These are phyloP conservation scores for Corythucha ciliata DNA, from an alignment of 2,888 invertebrate species.

Conservation along the genomic window DNA sequence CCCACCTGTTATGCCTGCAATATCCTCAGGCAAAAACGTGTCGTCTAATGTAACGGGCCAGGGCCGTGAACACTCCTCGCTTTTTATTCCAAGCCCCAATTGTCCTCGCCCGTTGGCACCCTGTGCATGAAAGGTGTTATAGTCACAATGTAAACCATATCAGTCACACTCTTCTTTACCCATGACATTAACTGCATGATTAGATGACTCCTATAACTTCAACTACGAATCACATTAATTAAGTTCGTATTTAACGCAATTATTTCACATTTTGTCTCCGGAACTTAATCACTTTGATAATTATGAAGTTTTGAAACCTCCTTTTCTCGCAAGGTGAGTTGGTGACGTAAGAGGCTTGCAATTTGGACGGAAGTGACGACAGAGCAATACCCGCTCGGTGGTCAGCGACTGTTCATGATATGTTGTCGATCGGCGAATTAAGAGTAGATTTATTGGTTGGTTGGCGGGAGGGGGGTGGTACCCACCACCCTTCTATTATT, in stretches of 20 bases:
- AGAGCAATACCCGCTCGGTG: too few relatives aligned
- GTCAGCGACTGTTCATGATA: too few relatives aligned
- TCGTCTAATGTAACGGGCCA: conserved; percentile 41
- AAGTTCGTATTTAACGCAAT: background rate
- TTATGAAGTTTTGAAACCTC: background rate
- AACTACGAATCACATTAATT: background rate
- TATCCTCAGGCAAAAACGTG: conserved; percentile 41
- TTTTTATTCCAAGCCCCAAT: conserved; percentile 56
- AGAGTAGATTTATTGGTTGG: too few relatives aligned
- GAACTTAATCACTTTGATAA: conserved; percentile 1
- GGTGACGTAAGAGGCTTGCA: too few relatives aligned
- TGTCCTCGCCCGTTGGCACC: conserved; percentile 80
- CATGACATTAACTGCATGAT: background rate
- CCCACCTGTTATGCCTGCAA: conserved; percentile 60
- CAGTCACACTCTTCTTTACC: background rate
- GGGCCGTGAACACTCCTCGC: conserved; percentile 55
- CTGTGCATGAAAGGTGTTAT: too few relatives aligned
- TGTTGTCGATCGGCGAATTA: too few relatives aligned
- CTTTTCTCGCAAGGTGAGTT: conserved; percentile 1
- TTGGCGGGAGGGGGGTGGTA: too few relatives aligned
- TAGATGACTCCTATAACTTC: too few relatives aligned
- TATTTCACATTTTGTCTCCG: background rate
- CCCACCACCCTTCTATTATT: too few relatives aligned
- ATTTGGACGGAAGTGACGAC: too few relatives aligned
- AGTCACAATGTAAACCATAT: background rate